phyloP scores from a whole-genome alignment of 2,888 invertebrate species.

The Scaptomyza reducta region DNA sequence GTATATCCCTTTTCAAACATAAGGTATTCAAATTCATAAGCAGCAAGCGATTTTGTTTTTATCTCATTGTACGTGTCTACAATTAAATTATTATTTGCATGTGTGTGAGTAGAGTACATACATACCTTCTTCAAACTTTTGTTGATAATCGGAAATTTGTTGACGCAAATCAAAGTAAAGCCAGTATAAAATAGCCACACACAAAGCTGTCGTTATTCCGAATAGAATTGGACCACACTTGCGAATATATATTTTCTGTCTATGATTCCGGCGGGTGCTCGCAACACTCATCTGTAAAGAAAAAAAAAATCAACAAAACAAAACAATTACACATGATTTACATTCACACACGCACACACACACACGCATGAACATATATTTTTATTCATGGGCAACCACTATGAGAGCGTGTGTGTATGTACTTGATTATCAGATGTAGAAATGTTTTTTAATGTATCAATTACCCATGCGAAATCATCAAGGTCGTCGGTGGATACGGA shows the following conservation, averaged over 20 bases:
- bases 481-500: constrained; percentile 87
- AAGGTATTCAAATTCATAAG: too few species aligned
- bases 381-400: constrained; percentile 1
- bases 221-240: constrained; percentile 81
- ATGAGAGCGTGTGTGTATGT: constrained; percentile 7
- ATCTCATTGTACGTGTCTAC: not conserved
- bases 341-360: constrained; percentile 2
- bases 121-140: constrained; percentile 83
- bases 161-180: constrained; percentile 83
- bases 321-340: constrained; percentile 31
- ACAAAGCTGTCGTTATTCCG: constrained; percentile 75
- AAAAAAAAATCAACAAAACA: constrained; percentile 22
- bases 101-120: constrained; percentile 1
- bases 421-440: constrained; percentile 9
- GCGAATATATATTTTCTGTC: constrained; percentile 78
- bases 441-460: constrained; percentile 13
- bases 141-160: constrained; percentile 82
- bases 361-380: not conserved
- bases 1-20: too few species aligned
- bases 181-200: constrained; percentile 83
- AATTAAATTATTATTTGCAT: not conserved
- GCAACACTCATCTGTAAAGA: constrained; percentile 58
- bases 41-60: not conserved
- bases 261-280: constrained; percentile 75
- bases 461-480: constrained; percentile 85